Base-by-base conservation (phyloP, 2,113 vertebrate species). In the Pseudolaguvia tuberculata region DNA sequence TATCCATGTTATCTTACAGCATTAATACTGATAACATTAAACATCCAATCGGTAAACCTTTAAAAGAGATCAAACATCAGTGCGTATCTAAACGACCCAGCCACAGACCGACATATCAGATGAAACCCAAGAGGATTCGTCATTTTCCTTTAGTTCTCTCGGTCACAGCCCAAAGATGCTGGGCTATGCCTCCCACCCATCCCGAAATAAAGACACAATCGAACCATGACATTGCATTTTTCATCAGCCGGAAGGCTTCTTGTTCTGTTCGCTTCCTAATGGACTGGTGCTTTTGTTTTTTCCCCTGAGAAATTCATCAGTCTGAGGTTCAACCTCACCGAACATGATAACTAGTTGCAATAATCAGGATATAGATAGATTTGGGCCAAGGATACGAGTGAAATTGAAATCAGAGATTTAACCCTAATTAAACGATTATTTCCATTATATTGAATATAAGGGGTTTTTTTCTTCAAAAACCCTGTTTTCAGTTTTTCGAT, bases 191-290 rank as follows among this genome's bases (percentile, higher is more conserved):
- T 59, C 29, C 47, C 14, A 1, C 66, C 75, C 56, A 29, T 4
- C 66, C 74, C 55, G 21, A 69, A 76, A 42, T 42, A 62, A 62
- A 77, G 67, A 52, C 65, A 56, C 78, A 48, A 67, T 53, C 51
- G 66, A 55, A 78, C 75, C 29, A 72, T 78, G 75, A 78, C 76
- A n/a, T 53, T 71, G 79, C 79, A 55, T 52, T 74, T 74, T 59
- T 63, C 59, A 69, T 35, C 48, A 47, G 31, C 18, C 13, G 42
- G 57, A 71, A 47, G 47, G 29, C 71, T 56, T 81, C 58, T 31
- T 18, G n/a, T 62, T n/a, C 68, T 57, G 17, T n/a, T 35, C 23
- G 27, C 14, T 59, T 47, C 35, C 65, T 55, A 58, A 74, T 59
- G 45, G 51, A 77, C 57, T 35, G 31, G 31, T 35, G 31, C 31